Conservation (phyloP, 2,797 vertebrate genomes). For the Tokudaia tokunoshimensis region DNA sequence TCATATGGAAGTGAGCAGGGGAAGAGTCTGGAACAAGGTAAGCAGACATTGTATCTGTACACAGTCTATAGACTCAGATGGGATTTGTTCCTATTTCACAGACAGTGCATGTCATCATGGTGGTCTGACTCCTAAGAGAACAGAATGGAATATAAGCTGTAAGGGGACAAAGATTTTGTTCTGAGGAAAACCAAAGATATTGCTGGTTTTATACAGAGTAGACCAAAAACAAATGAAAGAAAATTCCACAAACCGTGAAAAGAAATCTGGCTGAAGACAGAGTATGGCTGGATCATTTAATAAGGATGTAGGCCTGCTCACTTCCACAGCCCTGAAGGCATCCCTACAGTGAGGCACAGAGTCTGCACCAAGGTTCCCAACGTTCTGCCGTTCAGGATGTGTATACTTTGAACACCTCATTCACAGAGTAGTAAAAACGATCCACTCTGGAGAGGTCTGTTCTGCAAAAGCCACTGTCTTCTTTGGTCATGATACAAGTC, state of each 20-base stretch:
- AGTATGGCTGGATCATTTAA: not conserved
- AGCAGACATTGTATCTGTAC: not conserved
- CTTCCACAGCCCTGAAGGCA: not conserved
- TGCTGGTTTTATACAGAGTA: not conserved
- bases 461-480: slow-evolving; percentile 4
- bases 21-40: not conserved
- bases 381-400: not conserved
- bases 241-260: not conserved
- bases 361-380: not conserved
- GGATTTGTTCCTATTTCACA: not conserved
- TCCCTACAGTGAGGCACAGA: not conserved
- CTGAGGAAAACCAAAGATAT: not conserved
- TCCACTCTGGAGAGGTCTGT: not conserved
- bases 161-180: not conserved
- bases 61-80: not conserved
- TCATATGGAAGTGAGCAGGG: not conserved
- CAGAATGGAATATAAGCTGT: not conserved
- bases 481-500: not conserved
- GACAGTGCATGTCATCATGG: not conserved
- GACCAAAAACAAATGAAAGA: slow-evolving; percentile 2
- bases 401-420: not conserved
- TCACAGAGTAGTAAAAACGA: not conserved
- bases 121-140: not conserved
- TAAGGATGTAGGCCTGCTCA: not conserved
- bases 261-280: not conserved